phyloP scores from a whole-genome alignment of 2,888 invertebrate genomes.

The Heliconius aoede region DNA sequence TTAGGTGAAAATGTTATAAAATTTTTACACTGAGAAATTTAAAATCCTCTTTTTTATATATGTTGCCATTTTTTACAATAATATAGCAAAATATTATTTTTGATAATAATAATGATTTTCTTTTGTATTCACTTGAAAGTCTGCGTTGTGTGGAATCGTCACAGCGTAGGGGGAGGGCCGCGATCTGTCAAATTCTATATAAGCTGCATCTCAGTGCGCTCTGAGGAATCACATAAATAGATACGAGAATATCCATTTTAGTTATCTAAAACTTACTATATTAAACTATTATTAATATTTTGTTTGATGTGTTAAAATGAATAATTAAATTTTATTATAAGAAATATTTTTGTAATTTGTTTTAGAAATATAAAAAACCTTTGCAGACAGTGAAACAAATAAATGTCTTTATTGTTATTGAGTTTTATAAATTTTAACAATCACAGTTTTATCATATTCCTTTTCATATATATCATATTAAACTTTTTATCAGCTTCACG shows the following conservation, averaged over 20 bases:
- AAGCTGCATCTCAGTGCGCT: slow-evolving; percentile 48
- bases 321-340: not conserved
- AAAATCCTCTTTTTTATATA: no score
- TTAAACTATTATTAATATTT: not conserved
- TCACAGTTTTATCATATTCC: no score
- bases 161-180: slow-evolving; percentile 53
- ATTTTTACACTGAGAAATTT: no score
- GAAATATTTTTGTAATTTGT: not conserved
- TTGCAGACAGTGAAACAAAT: no score
- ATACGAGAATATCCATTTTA: not conserved
- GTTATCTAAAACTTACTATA: not conserved
- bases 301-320: not conserved
- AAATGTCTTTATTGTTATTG: no score
- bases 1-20: no score
- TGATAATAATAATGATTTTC: slow-evolving; percentile 39
- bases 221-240: slow-evolving; percentile 26
- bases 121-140: slow-evolving; percentile 40
- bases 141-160: slow-evolving; percentile 54
- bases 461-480: no score
- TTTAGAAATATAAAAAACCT: not conserved
- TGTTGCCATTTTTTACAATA: no score
- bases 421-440: no score
- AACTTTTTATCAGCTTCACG: no score
- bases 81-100: no score
- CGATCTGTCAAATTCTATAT: slow-evolving; percentile 48